Conservation (phyloP, 2,797 vertebrate genomes). For the Esox masquinongy region DNA sequence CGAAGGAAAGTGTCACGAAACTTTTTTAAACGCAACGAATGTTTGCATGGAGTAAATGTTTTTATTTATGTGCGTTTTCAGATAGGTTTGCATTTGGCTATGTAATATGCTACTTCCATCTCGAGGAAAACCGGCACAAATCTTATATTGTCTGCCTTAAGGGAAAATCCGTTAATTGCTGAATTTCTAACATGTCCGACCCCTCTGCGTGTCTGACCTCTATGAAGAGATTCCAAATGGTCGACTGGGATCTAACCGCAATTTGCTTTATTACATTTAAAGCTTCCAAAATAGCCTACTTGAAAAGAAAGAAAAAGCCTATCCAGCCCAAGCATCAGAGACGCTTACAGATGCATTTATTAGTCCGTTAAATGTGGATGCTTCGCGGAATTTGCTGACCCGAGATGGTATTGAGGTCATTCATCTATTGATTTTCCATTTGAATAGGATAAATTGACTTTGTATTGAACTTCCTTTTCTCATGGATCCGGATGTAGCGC, state of each 20-base stretch:
- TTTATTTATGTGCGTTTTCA: background rate
- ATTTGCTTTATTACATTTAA: constrained; percentile 30
- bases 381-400: constrained; percentile 44
- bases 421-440: constrained; percentile 73
- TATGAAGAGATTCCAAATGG: constrained; percentile 63
- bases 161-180: constrained; percentile 69
- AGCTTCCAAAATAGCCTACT: constrained; percentile 15
- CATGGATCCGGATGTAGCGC: constrained; percentile 77
- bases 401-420: constrained; percentile 54
- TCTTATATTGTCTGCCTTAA: constrained; percentile 20
- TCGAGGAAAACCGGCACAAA: constrained; percentile 32
- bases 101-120: constrained; percentile 4
- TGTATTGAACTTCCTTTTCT: constrained; percentile 78
- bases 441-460: constrained; percentile 79
- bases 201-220: constrained; percentile 61
- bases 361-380: constrained; percentile 16
- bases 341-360: constrained; percentile 15
- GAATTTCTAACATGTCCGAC: constrained; percentile 66
- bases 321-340: background rate
- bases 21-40: background rate
- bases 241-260: constrained; percentile 35
- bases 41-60: background rate
- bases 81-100: background rate
- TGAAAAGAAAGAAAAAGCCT: background rate
- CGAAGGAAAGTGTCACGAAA: too few relatives aligned